phyloP scores from a whole-genome alignment of 2,888 invertebrate species.

The Ectropis crepuscularia region DNA sequence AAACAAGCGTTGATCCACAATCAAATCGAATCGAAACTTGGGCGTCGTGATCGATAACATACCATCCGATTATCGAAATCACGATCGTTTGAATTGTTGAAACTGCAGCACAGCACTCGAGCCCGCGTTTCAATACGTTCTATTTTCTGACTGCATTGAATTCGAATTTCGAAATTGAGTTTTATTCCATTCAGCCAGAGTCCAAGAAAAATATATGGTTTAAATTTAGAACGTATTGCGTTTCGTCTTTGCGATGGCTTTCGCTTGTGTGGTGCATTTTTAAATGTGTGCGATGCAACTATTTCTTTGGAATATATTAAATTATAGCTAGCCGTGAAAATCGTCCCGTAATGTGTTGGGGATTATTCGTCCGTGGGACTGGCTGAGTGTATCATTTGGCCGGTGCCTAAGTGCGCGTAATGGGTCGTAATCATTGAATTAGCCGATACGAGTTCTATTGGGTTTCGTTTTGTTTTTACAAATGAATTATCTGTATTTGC shows the following conservation, averaged over 20 bases:
- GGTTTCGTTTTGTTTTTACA: conserved; percentile 67
- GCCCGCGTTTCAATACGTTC: conserved; percentile 44
- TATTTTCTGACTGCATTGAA: conserved; percentile 35
- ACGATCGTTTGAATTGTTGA: conserved; percentile 72
- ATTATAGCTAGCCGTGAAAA: conserved; percentile 84
- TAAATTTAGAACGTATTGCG: conserved; percentile 31
- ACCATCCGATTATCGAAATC: conserved; percentile 80
- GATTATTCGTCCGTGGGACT: conserved; percentile 79
- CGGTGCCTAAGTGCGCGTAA: conserved; percentile 74
- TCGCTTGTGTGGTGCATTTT: conserved; percentile 47
- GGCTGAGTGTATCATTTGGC: conserved; percentile 76
- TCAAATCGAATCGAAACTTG: conserved; percentile 81
- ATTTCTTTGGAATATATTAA: conserved; percentile 85
- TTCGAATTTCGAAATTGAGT: conserved; percentile 54
- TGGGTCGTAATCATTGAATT: conserved; percentile 79
- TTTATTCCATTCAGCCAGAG: conserved; percentile 45
- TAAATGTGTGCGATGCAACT: conserved; percentile 68
- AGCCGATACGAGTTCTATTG: conserved; percentile 67
- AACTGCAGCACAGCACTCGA: conserved; percentile 41
- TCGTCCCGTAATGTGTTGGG: conserved; percentile 81
- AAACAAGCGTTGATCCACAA: conserved; percentile 80
- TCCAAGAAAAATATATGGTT: conserved; percentile 20
- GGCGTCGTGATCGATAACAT: conserved; percentile 81
- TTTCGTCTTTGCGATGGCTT: conserved; percentile 45
- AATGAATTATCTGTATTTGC: conserved; percentile 32